Evolutionary conservation across 1,140 invertebrate species (phyloP).

Genomic region (Trichonephila inaurata): DNA sequence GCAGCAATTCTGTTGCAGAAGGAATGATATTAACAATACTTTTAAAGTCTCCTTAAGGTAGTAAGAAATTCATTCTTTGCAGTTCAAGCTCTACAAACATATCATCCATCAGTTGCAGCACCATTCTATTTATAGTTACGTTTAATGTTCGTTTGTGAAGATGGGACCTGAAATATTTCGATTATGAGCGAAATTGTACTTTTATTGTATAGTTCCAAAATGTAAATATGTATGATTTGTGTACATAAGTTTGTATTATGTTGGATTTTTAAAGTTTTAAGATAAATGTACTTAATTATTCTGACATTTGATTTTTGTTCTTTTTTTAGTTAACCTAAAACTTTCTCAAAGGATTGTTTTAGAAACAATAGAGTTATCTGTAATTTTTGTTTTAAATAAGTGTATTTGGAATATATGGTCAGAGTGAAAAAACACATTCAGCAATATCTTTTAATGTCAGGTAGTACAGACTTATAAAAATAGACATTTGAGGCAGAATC

Average conservation of each 20-base stretch:
- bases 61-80: not conserved
- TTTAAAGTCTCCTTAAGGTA: not conserved
- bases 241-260: not conserved
- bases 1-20: too few species aligned
- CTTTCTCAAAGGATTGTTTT: too few species aligned
- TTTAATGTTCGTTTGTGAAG: not conserved
- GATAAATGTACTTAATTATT: not conserved
- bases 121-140: not conserved
- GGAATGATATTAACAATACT: not conserved
- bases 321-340: too few species aligned
- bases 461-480: too few species aligned
- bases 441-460: too few species aligned
- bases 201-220: not conserved
- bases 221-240: slow-evolving; percentile 12
- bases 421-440: too few species aligned
- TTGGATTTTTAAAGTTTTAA: not conserved
- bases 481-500: too few species aligned
- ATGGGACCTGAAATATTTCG: not conserved
- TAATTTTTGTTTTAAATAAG: too few species aligned
- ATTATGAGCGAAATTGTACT: too few species aligned
- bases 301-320: not conserved
- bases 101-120: not conserved
- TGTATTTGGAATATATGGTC: too few species aligned
- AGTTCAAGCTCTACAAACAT: not conserved
- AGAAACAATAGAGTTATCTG: too few species aligned